Evolutionary conservation across 2,888 invertebrate species (phyloP).

Genomic region (Hylaea fasciaria): DNA sequence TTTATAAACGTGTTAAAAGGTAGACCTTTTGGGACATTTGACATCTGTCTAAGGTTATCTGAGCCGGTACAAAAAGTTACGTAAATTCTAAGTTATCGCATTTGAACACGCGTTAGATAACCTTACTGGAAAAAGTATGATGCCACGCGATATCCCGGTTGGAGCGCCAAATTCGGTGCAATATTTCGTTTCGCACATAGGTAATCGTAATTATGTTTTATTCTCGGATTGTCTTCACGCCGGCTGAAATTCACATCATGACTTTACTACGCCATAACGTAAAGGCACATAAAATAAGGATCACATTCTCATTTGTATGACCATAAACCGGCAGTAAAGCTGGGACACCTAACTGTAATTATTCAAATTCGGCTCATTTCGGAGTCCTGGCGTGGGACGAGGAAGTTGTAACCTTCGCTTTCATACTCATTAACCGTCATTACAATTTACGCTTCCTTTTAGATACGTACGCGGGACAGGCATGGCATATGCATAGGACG

Average conservation of each 20-base stretch:
- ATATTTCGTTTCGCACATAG: too few relatives aligned
- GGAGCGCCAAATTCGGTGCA: too few relatives aligned
- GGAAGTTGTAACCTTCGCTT: slow-evolving; percentile 29
- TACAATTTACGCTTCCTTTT: slow-evolving; percentile 24
- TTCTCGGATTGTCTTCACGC: slow-evolving; percentile 45
- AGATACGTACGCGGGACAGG: slow-evolving; percentile 9
- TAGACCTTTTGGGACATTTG: neutral
- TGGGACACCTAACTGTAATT: slow-evolving; percentile 30
- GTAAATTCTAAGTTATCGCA: too few relatives aligned
- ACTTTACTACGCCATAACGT: slow-evolving; percentile 21
- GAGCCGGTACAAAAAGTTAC: too few relatives aligned
- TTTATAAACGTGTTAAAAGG: neutral
- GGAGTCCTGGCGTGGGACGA: slow-evolving; percentile 13
- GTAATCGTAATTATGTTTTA: neutral
- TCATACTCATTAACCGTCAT: slow-evolving; percentile 21
- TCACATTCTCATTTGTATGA: slow-evolving; percentile 14
- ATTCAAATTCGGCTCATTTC: slow-evolving; percentile 25
- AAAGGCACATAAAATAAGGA: slow-evolving; percentile 20
- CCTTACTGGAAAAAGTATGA: too few relatives aligned
- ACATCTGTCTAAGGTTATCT: too few relatives aligned
- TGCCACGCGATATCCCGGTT: too few relatives aligned
- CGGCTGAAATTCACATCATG: slow-evolving; percentile 17
- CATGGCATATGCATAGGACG: neutral
- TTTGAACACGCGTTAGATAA: too few relatives aligned
- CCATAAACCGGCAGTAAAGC: slow-evolving; percentile 23